A percentile compares a stretch with the other conserved stretches of the same genome.
Conservation (phyloP, 2,888 invertebrate species). For the Conus canariensis region DNA sequence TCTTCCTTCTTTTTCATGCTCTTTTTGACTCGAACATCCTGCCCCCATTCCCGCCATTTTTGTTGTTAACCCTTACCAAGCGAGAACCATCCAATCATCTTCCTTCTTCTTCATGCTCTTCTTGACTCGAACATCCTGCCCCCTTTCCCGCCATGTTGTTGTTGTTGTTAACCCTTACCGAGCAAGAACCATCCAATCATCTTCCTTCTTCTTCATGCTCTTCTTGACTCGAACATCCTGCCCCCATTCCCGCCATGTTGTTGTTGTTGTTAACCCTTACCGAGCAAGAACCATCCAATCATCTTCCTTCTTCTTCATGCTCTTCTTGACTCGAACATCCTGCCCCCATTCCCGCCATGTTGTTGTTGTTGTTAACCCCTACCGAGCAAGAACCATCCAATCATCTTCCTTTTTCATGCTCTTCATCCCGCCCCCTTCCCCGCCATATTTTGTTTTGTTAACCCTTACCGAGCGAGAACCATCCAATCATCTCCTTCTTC, state of each 20-base stretch:
- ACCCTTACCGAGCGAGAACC: too few species aligned
- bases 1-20: neutral
- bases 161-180: neutral
- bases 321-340: too few species aligned
- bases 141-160: neutral
- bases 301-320: neutral
- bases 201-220: neutral
- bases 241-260: too few species aligned
- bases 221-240: neutral
- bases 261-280: too few species aligned
- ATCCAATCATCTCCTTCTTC: too few species aligned
- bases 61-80: too few species aligned
- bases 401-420: neutral
- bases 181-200: too few species aligned
- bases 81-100: neutral
- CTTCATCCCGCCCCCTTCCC: neutral
- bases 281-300: too few species aligned
- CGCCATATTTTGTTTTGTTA: too few species aligned
- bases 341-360: neutral
- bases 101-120: too few species aligned
- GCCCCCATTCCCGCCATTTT: neutral
- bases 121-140: neutral
- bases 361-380: neutral
- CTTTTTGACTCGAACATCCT: too few species aligned
- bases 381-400: too few species aligned